Conservation (phyloP, 2,797 vertebrate species). For the Anas bernieri region DNA sequence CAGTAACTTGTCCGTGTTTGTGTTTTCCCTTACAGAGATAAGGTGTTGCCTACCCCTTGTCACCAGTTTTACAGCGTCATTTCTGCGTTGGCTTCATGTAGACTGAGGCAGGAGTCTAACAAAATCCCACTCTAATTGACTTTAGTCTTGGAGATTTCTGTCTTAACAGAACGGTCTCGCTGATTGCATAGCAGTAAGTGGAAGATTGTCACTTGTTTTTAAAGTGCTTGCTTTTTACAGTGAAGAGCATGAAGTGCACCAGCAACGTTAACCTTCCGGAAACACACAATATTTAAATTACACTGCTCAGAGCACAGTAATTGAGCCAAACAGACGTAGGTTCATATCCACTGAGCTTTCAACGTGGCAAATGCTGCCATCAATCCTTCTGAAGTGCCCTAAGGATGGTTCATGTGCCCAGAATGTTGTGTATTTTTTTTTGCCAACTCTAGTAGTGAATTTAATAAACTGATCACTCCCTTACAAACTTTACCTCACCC, state of each 20-base stretch:
- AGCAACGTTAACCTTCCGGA: constrained; percentile 56
- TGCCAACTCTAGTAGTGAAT: not conserved
- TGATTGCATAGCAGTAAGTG: constrained; percentile 42
- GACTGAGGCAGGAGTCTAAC: not conserved
- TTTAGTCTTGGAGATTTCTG: not conserved
- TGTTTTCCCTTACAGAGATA: not conserved
- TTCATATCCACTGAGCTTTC: constrained; percentile 53
- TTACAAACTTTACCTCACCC: not conserved
- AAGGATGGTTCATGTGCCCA: constrained; percentile 15
- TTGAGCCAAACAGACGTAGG: constrained; percentile 62
- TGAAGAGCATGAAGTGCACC: constrained; percentile 45
- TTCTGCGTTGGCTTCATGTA: not conserved
- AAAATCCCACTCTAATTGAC: not conserved
- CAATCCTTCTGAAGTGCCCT: constrained; percentile 2
- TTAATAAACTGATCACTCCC: constrained; percentile 21
- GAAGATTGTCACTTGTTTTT: constrained; percentile 64
- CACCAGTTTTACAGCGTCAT: too few species aligned
- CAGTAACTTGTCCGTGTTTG: not conserved
- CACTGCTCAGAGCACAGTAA: constrained; percentile 62
- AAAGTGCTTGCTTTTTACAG: constrained; percentile 60
- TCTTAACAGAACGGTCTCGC: not conserved
- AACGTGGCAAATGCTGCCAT: constrained; percentile 24
- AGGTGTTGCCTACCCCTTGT: not conserved
- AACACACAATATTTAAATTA: constrained; percentile 72
- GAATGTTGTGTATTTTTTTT: not conserved